A percentile compares a stretch with the other conserved stretches of the same genome.
These are phyloP conservation scores for Lepidonotus clava DNA, from an alignment of 2,888 invertebrate genomes.

Conservation along the genomic window DNA sequence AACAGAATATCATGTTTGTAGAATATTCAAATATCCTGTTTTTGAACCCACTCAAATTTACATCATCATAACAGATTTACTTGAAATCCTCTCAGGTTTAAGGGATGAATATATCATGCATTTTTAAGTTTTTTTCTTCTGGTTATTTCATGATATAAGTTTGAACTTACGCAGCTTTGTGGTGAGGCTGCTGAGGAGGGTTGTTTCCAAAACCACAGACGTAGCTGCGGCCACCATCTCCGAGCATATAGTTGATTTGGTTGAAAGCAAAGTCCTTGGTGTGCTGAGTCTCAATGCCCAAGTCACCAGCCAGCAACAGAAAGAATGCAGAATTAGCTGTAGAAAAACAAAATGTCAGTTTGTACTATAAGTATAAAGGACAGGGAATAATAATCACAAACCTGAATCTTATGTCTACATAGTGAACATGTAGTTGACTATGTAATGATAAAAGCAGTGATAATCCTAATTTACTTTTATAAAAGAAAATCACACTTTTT, in stretches of 20 bases:
- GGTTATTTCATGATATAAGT: too few relatives aligned
- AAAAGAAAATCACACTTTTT: background rate
- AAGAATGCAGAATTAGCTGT: slow-evolving; percentile 72
- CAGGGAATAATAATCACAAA: background rate
- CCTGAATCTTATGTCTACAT: background rate
- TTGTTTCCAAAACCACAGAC: slow-evolving; percentile 72
- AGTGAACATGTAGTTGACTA: background rate
- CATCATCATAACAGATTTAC: too few relatives aligned
- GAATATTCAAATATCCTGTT: too few relatives aligned
- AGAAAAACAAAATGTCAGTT: slow-evolving; percentile 45
- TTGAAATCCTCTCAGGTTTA: too few relatives aligned
- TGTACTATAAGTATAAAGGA: background rate
- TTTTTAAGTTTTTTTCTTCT: too few relatives aligned
- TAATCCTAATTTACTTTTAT: background rate
- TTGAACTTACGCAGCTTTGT: slow-evolving; percentile 71
- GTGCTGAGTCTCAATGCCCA: too few relatives aligned
- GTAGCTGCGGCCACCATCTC: slow-evolving; percentile 67
- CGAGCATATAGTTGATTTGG: slow-evolving; percentile 74
- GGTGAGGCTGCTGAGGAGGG: slow-evolving; percentile 71
- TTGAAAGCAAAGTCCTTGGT: slow-evolving; percentile 3
- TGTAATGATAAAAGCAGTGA: background rate
- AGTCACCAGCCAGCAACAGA: slow-evolving; percentile 72
- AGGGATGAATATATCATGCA: too few relatives aligned
- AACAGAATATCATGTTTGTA: too few relatives aligned
- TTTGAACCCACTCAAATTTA: too few relatives aligned